Evolutionary conservation across 2,113 vertebrate genomes (phyloP).

Genomic region (Sinocyclocheilus rhinocerous): DNA sequence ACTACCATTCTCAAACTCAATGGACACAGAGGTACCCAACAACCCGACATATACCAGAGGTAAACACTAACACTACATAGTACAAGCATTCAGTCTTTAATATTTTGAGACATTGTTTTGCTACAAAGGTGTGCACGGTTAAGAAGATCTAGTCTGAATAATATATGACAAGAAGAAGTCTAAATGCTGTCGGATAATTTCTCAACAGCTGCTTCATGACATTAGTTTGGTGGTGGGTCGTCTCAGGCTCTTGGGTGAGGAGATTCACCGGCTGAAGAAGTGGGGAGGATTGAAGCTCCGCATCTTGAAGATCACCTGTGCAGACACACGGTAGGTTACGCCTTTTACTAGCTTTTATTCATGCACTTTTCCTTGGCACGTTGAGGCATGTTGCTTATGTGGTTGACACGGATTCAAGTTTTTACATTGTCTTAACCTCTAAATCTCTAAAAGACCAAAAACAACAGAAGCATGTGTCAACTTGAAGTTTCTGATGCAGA

Average conservation of each 20-base stretch:
- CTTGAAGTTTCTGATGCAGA: not conserved
- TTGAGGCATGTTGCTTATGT: not conserved
- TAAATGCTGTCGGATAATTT: not conserved
- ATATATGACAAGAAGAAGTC: not conserved
- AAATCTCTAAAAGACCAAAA: not conserved
- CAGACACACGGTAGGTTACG: slow-evolving; percentile 66
- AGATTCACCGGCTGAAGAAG: slow-evolving; percentile 68
- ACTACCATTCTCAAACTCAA: slow-evolving; percentile 50
- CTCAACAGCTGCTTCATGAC: slow-evolving; percentile 72
- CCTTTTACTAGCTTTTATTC: not conserved
- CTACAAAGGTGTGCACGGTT: not conserved
- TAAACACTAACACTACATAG: slow-evolving; percentile 24
- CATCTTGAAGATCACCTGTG: slow-evolving; percentile 69
- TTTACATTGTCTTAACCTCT: not conserved
- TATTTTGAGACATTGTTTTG: not conserved
- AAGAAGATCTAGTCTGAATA: not conserved
- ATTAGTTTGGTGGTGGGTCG: slow-evolving; percentile 72
- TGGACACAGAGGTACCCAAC: slow-evolving; percentile 72
- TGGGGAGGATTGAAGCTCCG: slow-evolving; percentile 71
- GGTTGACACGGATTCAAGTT: not conserved
- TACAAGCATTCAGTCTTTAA: not conserved
- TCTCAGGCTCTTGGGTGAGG: slow-evolving; percentile 76
- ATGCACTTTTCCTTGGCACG: not conserved
- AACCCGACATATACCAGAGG: slow-evolving; percentile 65
- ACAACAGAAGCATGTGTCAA: not conserved